Evolutionary conservation across 2,113 vertebrate genomes (phyloP).

Genomic region (Synodontis membranacea): DNA sequence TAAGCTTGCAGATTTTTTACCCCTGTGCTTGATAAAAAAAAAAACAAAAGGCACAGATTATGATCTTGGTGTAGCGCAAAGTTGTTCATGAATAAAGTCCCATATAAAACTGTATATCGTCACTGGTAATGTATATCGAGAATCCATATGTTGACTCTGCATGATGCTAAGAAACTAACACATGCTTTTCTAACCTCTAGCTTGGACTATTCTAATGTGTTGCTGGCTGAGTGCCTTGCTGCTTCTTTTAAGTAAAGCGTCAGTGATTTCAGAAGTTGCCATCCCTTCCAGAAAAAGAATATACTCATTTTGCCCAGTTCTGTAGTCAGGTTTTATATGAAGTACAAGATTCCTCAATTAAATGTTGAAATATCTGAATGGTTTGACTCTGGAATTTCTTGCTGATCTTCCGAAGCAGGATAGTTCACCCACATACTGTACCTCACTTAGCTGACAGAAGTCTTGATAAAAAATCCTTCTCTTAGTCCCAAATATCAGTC

Average conservation of each 20-base stretch:
- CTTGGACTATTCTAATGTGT: constrained; percentile 5
- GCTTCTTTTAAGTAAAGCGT: neutral
- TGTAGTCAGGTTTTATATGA: neutral
- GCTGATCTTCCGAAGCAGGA: neutral
- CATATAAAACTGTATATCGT: neutral
- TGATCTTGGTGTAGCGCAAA: neutral
- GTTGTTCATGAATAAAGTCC: neutral
- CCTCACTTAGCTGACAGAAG: neutral
- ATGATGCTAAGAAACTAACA: neutral
- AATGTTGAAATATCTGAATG: neutral
- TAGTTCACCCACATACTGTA: neutral
- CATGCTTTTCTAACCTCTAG: constrained; percentile 4
- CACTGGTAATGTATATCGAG: neutral
- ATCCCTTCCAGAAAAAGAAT: neutral
- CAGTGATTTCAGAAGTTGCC: neutral
- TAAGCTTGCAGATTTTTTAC: neutral
- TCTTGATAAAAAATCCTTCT: neutral
- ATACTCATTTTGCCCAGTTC: neutral
- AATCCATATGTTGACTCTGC: constrained; percentile 4
- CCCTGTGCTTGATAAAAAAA: neutral
- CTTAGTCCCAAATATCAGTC: neutral
- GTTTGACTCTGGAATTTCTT: neutral
- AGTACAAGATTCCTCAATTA: neutral
- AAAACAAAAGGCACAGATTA: neutral
- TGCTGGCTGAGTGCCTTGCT: neutral